Conservation (phyloP, 2,113 vertebrate genomes). For the Jacana jacana region DNA sequence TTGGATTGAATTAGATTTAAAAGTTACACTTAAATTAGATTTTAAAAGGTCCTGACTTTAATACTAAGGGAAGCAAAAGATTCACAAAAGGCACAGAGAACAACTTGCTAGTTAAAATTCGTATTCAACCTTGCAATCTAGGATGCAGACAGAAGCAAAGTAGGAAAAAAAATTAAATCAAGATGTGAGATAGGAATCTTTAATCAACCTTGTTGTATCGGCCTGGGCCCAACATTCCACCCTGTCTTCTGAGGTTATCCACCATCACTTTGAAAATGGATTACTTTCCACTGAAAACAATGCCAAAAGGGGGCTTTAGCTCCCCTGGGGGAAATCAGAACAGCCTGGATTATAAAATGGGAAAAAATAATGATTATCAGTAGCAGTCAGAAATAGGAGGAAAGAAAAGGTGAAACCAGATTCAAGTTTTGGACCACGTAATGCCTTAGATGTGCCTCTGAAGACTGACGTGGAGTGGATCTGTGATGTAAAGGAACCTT, state of each 20-base stretch:
- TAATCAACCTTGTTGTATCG: constrained; percentile 32
- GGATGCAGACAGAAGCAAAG: constrained; percentile 48
- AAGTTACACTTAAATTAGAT: too few species aligned
- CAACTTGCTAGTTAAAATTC: background rate
- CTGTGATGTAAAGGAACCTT: background rate
- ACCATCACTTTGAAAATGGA: constrained; percentile 66
- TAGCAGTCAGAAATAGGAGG: background rate
- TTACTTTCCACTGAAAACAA: constrained; percentile 63
- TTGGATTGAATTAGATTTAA: background rate
- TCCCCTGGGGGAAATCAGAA: constrained; percentile 43
- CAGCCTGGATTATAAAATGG: constrained; percentile 41
- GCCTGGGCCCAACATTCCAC: constrained; percentile 16
- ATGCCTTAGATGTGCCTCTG: background rate
- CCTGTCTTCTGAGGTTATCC: constrained; percentile 52
- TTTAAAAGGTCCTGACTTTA: background rate
- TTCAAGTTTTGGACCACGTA: background rate
- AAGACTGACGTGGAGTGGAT: background rate
- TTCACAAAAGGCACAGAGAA: background rate
- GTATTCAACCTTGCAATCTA: background rate
- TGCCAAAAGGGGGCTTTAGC: constrained; percentile 39
- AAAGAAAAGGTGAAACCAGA: background rate
- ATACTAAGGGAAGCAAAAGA: background rate
- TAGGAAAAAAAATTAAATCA: constrained; percentile 47
- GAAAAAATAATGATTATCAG: constrained; percentile 12
- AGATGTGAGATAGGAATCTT: constrained; percentile 67